Evolutionary conservation across 1,140 invertebrate genomes (phyloP), one percentile per base, ranked within the genome.

Genomic region (Drosophila sturtevanti): DNA sequence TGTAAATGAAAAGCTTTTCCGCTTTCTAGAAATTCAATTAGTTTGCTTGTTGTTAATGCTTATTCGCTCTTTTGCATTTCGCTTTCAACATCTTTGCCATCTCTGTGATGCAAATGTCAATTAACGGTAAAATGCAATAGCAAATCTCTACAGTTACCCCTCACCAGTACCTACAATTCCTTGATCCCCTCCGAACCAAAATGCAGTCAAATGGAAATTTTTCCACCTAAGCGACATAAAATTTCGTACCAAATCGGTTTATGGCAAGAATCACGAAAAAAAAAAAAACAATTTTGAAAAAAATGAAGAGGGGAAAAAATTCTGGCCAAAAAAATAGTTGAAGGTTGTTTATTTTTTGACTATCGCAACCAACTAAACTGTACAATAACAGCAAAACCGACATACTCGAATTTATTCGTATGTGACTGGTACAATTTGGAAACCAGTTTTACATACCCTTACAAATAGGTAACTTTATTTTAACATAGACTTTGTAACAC

Each of bases 171-270:
- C 37, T 69, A 48, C 35, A 51, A 63, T 44, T 72, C 31, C 37
- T 37, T 58, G 51, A 72, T 72, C 9, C 52, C 51, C 34, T 48
- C n/a, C n/a, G 41, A 37, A 44, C 11, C 18, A 38, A 51, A 41
- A 11, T n/a, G 54, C 27, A 58, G 51, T 51, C 60, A 34, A 72
- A 58, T 72, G 71, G 71, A 74, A 75, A 75, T 68, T 72, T 58
- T 44, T 74, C 55, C 48, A 51, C 35, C 63, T 74, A 75, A 75
- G 27, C 58, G 72, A 68, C 72, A 75, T 75, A 54, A 75, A 75
- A 75, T 75, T 75, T 68, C 63, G 72, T 62, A 75, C 63, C 71
- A 75, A 75, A 75, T 75, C 72, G 72, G 72, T 75, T 75, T 75
- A 75, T 62, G 58, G 51, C 56, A 21, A 48, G 5, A 21, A 48